Base-by-base conservation (phyloP, 2,113 vertebrate genomes). In the Glaucidium brasilianum region DNA sequence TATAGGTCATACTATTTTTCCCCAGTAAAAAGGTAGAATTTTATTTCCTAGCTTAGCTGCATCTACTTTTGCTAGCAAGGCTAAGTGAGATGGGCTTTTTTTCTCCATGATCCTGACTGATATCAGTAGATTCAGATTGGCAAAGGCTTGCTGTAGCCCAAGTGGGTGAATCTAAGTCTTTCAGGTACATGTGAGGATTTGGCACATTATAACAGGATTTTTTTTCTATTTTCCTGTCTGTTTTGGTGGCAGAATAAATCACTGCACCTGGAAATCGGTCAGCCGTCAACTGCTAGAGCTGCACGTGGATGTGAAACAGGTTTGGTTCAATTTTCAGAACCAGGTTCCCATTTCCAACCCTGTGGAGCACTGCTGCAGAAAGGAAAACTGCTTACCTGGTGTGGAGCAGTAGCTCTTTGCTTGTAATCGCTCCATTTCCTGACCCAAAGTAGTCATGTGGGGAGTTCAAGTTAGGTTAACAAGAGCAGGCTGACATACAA, bases 391-490 rank as follows among this genome's bases (percentile, higher is more conserved):
- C 75, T 76, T 43, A 19, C 67, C 37, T 63, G 3, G 18, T 39
- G 39, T 47, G 32, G 41, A 12, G 9, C 67, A 71, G 55, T 58
- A 37, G 71, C 27, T 58, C 53, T 74, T 52, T 58, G 50, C 86
- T 88, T 85, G 29, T 58, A 80, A 73, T 71, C 1, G 0, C 45
- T 81, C 52, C 1, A 0, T 83, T 92, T 93, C 50, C 88, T 90
- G 92, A 80, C 85, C 49, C 72, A 67, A 67, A 69, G 63, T 20
- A 74, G 50, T 74, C 82, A 37, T 23, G 45, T 25, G 83, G 92
- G 75, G 83, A 95, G 87, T 91, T 97, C 73, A 87, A 32, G 56
- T 89, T 68, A 82, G 80, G 94, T 94, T 96, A 95, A 95, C 43
- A 88, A 92, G 81, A 91, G 59, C 78, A 92, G 32, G 35, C 62